Conservation (phyloP, 2,888 invertebrate species). For the Ephialtes manifestator region DNA sequence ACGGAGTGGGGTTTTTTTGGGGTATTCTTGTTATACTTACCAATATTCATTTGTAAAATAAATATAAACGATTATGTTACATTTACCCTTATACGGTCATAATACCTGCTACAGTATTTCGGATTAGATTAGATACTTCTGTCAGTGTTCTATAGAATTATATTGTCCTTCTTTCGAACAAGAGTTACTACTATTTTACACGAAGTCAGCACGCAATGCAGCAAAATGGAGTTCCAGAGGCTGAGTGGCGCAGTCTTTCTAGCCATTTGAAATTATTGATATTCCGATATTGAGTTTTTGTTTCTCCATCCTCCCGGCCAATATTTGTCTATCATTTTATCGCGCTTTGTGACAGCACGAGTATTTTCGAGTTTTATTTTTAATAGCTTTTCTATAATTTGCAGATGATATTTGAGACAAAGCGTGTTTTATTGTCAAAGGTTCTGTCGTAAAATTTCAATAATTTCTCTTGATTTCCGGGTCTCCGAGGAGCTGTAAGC, state of each 20-base stretch:
- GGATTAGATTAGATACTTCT: constrained; percentile 83
- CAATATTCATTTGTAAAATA: constrained; percentile 79
- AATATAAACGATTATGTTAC: constrained; percentile 74
- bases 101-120: constrained; percentile 86
- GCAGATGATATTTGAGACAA: not conserved
- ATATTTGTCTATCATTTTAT: constrained; percentile 13
- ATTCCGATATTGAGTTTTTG: constrained; percentile 20
- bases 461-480: constrained; percentile 19
- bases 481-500: constrained; percentile 26
- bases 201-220: constrained; percentile 43
- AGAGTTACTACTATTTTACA: constrained; percentile 56
- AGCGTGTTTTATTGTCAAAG: constrained; percentile 24
- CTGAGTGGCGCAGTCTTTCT: constrained; percentile 50
- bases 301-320: constrained; percentile 19
- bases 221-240: constrained; percentile 66
- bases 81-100: constrained; percentile 78
- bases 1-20: constrained; percentile 64
- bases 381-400: not conserved
- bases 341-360: not conserved
- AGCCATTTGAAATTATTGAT: constrained; percentile 22
- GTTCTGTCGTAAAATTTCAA: constrained; percentile 18
- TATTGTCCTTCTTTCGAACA: constrained; percentile 59
- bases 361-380: not conserved
- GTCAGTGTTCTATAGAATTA: constrained; percentile 71
- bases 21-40: constrained; percentile 65